These are phyloP conservation scores for Maccullochella peelii DNA, from an alignment of 2,113 vertebrate genomes.

Conservation along the genomic window DNA sequence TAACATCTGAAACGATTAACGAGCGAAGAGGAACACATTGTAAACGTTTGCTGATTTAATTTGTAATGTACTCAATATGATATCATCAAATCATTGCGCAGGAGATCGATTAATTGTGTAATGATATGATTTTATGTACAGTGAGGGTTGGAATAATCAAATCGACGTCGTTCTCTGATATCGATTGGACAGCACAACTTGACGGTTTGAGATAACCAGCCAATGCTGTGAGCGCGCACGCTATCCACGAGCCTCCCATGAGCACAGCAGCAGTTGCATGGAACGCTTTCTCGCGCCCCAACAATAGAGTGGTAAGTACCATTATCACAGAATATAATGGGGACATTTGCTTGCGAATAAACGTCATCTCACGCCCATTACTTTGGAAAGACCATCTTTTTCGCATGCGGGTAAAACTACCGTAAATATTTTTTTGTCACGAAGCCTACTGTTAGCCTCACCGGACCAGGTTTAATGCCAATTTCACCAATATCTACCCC, in stretches of 20 bases:
- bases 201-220: constrained; percentile 24
- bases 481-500: not conserved
- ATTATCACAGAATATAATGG: constrained; percentile 67
- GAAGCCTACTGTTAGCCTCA: not conserved
- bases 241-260: constrained; percentile 59
- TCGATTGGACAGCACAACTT: constrained; percentile 48
- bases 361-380: not conserved
- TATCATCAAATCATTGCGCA: not conserved
- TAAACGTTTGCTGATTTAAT: not conserved
- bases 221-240: constrained; percentile 53
- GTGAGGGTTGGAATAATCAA: not conserved
- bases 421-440: accelerated
- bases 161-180: not conserved
- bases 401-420: not conserved
- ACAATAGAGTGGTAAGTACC: constrained; percentile 87
- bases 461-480: not conserved
- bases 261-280: constrained; percentile 59
- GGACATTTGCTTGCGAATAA: constrained; percentile 52
- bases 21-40: not conserved
- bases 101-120: not conserved
- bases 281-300: constrained; percentile 75
- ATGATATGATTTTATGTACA: not conserved
- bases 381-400: not conserved
- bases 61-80: not conserved
- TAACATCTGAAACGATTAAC: not conserved